Base-by-base conservation (phyloP, 1,140 invertebrate species). In the Hyles euphorbiae region DNA sequence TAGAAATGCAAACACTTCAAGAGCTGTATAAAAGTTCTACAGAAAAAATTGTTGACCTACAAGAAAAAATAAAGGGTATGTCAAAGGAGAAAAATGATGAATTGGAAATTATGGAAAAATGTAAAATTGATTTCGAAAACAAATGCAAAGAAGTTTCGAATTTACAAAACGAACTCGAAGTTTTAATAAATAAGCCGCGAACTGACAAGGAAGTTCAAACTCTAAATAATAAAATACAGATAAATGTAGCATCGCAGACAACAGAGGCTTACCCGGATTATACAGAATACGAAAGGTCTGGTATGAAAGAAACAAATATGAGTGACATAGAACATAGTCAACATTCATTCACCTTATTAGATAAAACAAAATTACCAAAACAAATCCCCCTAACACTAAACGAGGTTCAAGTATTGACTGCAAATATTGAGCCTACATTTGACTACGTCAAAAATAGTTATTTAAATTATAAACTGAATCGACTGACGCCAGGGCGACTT, bases 401-500 rank as follows among this genome's bases (percentile, higher is more conserved):
- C 60, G 76, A 84, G 66, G 68, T 84, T 33, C 72, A 81, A 76
- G 68, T 81, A 54, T 60, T 83, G 40, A 66, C 72, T 34, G 72
- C 72, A 11, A 72, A 68, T 60, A 40, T 80, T 44, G 72, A 78
- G 53, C 68, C 68, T 5, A 50, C 63, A 48, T 72, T 72, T 62
- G 70, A 75, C 58, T 69, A 65, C 32, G 61, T 75, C 5, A 78
- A 70, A 70, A 74, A 53, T 53, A 70, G 58, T 40, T 82, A 83
- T 66, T 60, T 76, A 48, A 70, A 75, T 53, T 79, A 83, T 61
- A 84, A 84, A 74, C 58, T 78, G 10, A 75, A 78, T 65, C 66
- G 58, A 56, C 57, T 84, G 47, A 69, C 72, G 52, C 63, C 62
- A 34, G 67, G 76, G n/a, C 64, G 57, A 51, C 53, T 85, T 51